Conservation (phyloP, 2,797 vertebrate species). For the Gadopsis marmoratus region DNA sequence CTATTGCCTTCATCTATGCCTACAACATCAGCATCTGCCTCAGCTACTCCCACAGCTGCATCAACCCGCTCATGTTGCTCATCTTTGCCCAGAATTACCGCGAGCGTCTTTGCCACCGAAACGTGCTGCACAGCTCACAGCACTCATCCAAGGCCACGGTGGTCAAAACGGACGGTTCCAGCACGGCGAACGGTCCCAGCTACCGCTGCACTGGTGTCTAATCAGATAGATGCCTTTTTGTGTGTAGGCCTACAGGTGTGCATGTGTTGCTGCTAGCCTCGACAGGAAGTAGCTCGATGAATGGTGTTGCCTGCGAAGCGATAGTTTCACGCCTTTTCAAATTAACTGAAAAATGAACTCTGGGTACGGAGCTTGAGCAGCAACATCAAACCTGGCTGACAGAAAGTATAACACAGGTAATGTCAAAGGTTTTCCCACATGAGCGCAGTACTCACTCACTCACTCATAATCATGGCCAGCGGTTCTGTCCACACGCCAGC, state of each 20-base stretch:
- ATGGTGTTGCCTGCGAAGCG: background rate
- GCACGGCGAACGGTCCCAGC: conserved; percentile 67
- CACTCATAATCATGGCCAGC: background rate
- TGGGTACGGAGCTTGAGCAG: conserved; percentile 9
- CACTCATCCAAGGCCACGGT: conserved; percentile 82
- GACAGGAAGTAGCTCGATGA: background rate
- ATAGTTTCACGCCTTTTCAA: conserved; percentile 5
- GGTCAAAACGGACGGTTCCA: conserved; percentile 81
- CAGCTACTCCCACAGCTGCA: conserved; percentile 90
- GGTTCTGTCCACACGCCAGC: background rate
- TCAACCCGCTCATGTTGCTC: conserved; percentile 89
- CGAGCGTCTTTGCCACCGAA: conserved; percentile 82
- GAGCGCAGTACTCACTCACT: background rate
- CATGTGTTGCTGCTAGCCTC: conserved; percentile 7
- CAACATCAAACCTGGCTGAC: conserved; percentile 5
- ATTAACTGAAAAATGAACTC: too few species aligned
- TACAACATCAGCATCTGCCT: conserved; percentile 90
- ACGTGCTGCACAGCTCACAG: conserved; percentile 66
- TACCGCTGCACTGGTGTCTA: conserved; percentile 77
- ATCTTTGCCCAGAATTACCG: conserved; percentile 88
- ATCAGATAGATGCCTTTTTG: background rate
- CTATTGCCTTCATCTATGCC: conserved; percentile 80
- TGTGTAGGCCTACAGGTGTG: conserved; percentile 4
- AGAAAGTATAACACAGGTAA: conserved; percentile 23
- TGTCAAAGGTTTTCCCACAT: background rate